Conservation (phyloP, 2,797 vertebrate species). For the Margarornis squamiger region DNA sequence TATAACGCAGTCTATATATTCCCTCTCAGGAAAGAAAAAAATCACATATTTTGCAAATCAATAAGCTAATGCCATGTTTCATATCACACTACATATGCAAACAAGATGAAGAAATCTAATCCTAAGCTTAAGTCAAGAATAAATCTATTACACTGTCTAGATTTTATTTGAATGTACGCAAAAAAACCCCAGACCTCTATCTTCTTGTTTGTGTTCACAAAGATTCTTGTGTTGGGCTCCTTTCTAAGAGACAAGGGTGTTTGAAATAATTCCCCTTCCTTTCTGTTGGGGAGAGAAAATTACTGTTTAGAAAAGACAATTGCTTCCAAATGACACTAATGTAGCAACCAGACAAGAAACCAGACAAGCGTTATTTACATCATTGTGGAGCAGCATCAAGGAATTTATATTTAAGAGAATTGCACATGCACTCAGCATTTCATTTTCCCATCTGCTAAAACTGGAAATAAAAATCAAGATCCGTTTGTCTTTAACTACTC, state of each 20-base stretch:
- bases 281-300: background rate
- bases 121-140: background rate
- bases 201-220: background rate
- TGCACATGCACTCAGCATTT: background rate
- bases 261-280: background rate
- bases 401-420: background rate
- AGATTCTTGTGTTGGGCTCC: background rate
- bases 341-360: no score
- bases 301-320: background rate
- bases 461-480: background rate
- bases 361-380: background rate
- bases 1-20: background rate
- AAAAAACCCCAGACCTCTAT: background rate
- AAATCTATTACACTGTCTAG: background rate
- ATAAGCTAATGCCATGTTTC: background rate
- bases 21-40: background rate
- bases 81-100: background rate
- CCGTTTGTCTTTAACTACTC: background rate
- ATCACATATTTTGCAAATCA: background rate
- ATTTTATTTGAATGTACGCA: background rate
- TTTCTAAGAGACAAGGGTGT: background rate
- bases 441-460: background rate
- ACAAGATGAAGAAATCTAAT: background rate
- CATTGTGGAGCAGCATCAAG: background rate
- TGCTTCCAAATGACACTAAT: background rate